Conservation (phyloP, 1,140 invertebrate genomes). For the Drosophila dunni region DNA sequence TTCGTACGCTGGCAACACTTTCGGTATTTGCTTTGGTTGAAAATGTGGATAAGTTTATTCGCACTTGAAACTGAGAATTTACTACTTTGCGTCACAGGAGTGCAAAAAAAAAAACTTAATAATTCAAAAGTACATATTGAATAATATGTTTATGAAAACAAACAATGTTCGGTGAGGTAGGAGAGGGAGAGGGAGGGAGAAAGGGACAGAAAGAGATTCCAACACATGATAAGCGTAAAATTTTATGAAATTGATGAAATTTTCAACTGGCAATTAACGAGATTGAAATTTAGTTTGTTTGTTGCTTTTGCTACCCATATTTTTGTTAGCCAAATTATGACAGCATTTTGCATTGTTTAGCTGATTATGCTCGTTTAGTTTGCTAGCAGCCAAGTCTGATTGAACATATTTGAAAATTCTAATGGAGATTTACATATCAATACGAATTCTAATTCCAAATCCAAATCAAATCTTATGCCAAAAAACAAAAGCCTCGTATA, state of each 20-base stretch:
- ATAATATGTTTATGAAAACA: slow-evolving; percentile 76
- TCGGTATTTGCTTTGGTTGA: slow-evolving; percentile 2
- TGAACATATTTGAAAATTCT: slow-evolving; percentile 39
- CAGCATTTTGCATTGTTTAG: slow-evolving; percentile 8
- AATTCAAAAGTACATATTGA: slow-evolving; percentile 69
- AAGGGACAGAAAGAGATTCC: slow-evolving; percentile 8
- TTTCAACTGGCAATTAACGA: slow-evolving; percentile 50
- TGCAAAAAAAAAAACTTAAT: slow-evolving; percentile 59
- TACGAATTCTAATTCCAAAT: background rate
- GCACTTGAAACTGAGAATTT: slow-evolving; percentile 64
- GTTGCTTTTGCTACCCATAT: background rate
- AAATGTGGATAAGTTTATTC: slow-evolving; percentile 67
- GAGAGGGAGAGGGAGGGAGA: slow-evolving; percentile 20
- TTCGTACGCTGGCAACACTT: background rate
- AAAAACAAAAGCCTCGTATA: slow-evolving; percentile 2
- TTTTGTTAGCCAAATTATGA: slow-evolving; percentile 7
- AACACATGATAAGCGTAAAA: slow-evolving; percentile 71
- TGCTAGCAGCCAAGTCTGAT: slow-evolving; percentile 11
- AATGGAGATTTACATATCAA: slow-evolving; percentile 8
- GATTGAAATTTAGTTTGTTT: slow-evolving; percentile 54
- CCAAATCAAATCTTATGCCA: background rate
- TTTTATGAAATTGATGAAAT: slow-evolving; percentile 72
- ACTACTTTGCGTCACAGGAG: slow-evolving; percentile 71
- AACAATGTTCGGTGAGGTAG: slow-evolving; percentile 44
- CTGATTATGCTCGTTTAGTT: slow-evolving; percentile 10